Base-by-base conservation (phyloP, 2,888 invertebrate species). In the Nemapogon koenigi region DNA sequence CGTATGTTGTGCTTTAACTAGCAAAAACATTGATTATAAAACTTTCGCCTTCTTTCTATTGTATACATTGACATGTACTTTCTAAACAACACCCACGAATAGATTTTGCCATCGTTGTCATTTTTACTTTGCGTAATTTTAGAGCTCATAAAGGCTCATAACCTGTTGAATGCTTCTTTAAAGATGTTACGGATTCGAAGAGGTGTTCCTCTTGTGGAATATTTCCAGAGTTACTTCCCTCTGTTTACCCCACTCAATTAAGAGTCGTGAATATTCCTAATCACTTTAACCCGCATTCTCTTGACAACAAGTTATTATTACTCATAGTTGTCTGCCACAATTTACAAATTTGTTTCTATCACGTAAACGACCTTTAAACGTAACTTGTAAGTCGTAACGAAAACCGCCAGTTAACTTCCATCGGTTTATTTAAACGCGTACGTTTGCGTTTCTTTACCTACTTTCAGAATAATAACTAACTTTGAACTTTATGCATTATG, bases 321-420 rank as follows among this genome's bases (percentile, higher is more conserved):
- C 52, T 55, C 59, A 57, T 48, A 43, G 47, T 50, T 57, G 53
- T 52, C 55, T 56, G 55, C 50, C 14, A 33, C 19, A 18, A 19
- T 57, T 45, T 49, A 56, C 52, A 52, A 55, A 59, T 54, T 56
- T 58, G 53, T 59, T 50, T 53, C 54, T 57, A 61, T 56, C 59
- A 56, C 59, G 62, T 57, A 67, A 75, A 76, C 75, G 76, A 76
- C 76, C 76, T 78, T 69, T 75, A 75, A 72, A 66, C 62, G 67
- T 73, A 70, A 69, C 73, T 75, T 75, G 59, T 42, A 53, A 64
- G 71, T 72, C 72, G 71, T 63, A 70, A 69, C 72, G 68, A 67
- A 73, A 70, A n/a, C n/a, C 37, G 14, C 16, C 11, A 16, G 6
- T 16, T 11, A 33, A 33, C 33, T 33, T 19, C 18, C 19, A 19